A percentile compares a stretch with the other conserved stretches of the same genome.
These are phyloP conservation scores for Drosophila albomicans DNA, from an alignment of 1,140 invertebrate genomes.

Conservation along the genomic window DNA sequence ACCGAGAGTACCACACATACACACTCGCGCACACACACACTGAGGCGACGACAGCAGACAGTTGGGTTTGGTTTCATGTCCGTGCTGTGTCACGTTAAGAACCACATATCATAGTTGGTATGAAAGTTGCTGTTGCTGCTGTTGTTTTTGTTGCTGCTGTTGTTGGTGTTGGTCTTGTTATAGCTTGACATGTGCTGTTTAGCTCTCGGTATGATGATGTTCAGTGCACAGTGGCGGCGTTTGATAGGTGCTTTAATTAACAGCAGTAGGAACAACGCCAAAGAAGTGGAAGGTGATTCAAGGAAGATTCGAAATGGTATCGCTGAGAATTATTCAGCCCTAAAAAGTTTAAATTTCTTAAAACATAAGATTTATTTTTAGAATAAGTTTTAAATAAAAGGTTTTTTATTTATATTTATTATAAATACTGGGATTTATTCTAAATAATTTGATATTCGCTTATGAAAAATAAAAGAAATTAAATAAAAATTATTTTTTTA, in stretches of 20 bases:
- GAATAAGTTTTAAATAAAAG: no score
- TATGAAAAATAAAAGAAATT: no score
- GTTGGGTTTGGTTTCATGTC: conserved; percentile 34
- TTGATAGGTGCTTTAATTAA: not conserved
- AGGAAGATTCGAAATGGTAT: no score
- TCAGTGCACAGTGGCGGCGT: conserved; percentile 6
- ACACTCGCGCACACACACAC: conserved; percentile 8
- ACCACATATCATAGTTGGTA: conserved; percentile 45
- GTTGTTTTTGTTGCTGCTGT: conserved; percentile 14
- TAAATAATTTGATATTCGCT: no score
- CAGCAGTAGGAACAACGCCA: not conserved
- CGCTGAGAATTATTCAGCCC: no score
- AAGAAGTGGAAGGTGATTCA: not conserved
- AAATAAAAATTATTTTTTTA: no score
- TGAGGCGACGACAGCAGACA: conserved; percentile 46
- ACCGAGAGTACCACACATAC: conserved; percentile 13
- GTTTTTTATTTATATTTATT: no score
- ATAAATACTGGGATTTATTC: no score
- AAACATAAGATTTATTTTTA: no score
- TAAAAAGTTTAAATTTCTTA: no score
- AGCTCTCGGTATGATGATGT: conserved; percentile 1
- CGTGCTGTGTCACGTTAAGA: conserved; percentile 36
- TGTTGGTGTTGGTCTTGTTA: conserved; percentile 27
- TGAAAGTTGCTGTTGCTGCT: conserved; percentile 18
- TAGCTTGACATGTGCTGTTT: conserved; percentile 27